phyloP scores from a whole-genome alignment of 2,888 invertebrate genomes.

The Amphiduros pacificus region DNA sequence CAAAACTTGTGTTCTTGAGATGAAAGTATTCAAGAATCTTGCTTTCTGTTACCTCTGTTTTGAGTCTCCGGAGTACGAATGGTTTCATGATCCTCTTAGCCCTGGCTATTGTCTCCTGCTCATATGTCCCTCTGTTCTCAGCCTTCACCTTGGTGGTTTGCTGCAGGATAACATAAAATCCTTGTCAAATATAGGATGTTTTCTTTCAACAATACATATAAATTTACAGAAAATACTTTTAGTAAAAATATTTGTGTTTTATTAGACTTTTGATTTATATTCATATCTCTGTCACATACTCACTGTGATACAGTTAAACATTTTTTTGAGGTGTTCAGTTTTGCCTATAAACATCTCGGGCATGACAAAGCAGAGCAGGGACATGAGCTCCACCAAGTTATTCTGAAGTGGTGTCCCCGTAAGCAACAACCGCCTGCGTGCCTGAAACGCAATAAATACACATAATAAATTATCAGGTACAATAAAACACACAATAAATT shows the following conservation, averaged over 20 bases:
- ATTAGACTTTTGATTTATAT: too few relatives aligned
- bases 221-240: too few relatives aligned
- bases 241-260: too few relatives aligned
- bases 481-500: too few relatives aligned
- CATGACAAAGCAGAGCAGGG: constrained; percentile 93
- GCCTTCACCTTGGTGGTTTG: constrained; percentile 4
- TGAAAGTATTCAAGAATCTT: neutral
- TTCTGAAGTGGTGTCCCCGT: constrained; percentile 97
- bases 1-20: neutral
- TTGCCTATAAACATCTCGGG: constrained; percentile 90
- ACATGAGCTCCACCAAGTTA: constrained; percentile 93
- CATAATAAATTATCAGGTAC: neutral
- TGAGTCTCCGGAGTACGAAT: constrained; percentile 85
- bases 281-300: constrained; percentile 21
- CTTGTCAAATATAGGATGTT: too few relatives aligned
- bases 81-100: constrained; percentile 96
- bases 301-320: constrained; percentile 70
- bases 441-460: too few relatives aligned
- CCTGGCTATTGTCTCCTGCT: constrained; percentile 84
- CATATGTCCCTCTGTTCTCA: constrained; percentile 71
- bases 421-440: constrained; percentile 80
- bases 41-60: constrained; percentile 72
- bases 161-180: constrained; percentile 1
- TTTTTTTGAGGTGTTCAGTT: constrained; percentile 80
- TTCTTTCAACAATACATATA: too few relatives aligned